Percentiles rank a stretch among this genome's conserved stretches.
Evolutionary conservation across 2,888 invertebrate species (phyloP).

Genomic region (Andrena fulva): DNA sequence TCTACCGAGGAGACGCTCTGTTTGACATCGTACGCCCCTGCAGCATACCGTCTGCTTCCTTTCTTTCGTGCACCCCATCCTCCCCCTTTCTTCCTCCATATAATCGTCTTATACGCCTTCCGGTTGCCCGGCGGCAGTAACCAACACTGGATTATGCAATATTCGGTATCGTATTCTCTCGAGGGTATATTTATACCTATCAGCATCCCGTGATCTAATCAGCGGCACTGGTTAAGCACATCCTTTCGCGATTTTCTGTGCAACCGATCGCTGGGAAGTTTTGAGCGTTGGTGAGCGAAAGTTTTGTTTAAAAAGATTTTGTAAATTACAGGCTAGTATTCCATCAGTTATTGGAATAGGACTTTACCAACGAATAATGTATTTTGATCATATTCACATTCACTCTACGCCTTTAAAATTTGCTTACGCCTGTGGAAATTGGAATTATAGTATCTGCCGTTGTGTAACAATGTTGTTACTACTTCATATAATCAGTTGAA

Average conservation of each 20-base stretch:
- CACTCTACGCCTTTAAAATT: too few species aligned
- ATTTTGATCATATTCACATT: too few species aligned
- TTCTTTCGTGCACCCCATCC: slow-evolving; percentile 62
- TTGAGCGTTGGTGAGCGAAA: background rate
- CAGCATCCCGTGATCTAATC: slow-evolving; percentile 66
- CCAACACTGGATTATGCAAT: slow-evolving; percentile 80
- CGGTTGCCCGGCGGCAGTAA: slow-evolving; percentile 73
- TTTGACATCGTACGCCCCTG: slow-evolving; percentile 41
- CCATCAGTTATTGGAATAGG: too few species aligned
- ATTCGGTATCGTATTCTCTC: slow-evolving; percentile 78
- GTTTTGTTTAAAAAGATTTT: too few species aligned
- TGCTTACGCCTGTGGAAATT: too few species aligned
- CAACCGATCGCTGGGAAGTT: slow-evolving; percentile 24
- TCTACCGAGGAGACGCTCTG: slow-evolving; percentile 18
- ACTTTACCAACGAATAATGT: too few species aligned
- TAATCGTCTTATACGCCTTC: slow-evolving; percentile 72
- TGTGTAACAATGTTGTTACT: too few species aligned
- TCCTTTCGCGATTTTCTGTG: slow-evolving; percentile 42
- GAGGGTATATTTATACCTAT: slow-evolving; percentile 65
- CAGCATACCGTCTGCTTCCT: slow-evolving; percentile 50
- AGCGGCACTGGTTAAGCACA: slow-evolving; percentile 46
- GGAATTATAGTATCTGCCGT: too few species aligned
- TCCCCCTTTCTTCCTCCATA: slow-evolving; percentile 65
- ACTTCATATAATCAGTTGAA: too few species aligned
- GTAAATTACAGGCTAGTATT: too few species aligned